Percentiles rank a stretch among this genome's conserved stretches.
Evolutionary conservation across 2,797 vertebrate species (phyloP).

Genomic region (Phyllotis vaccarum): DNA sequence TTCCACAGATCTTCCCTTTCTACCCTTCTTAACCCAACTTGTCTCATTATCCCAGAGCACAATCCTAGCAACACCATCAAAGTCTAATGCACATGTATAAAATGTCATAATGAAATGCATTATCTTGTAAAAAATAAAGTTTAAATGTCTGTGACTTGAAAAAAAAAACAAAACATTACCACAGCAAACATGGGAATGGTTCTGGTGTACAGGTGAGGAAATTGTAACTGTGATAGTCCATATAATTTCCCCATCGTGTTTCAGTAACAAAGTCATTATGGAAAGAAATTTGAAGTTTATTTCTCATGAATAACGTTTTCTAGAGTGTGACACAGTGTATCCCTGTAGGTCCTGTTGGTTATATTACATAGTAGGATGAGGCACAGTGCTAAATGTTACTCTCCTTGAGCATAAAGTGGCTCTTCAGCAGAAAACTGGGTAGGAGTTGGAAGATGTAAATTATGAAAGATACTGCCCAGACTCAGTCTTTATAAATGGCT

Average conservation of each 20-base stretch:
- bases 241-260: slow-evolving; percentile 7
- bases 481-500: not conserved
- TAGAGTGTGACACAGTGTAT: not conserved
- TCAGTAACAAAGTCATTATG: not conserved
- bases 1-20: too few relatives aligned
- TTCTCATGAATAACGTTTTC: not conserved
- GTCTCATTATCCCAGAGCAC: too few relatives aligned
- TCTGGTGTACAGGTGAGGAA: not conserved
- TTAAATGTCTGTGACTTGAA: not conserved
- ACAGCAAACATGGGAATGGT: not conserved
- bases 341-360: not conserved
- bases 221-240: not conserved
- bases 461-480: not conserved
- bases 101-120: not conserved
- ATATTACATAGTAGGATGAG: not conserved
- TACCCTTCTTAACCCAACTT: too few relatives aligned
- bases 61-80: not conserved
- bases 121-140: not conserved
- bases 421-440: not conserved
- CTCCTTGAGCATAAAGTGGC: not conserved
- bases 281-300: not conserved
- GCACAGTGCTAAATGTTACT: not conserved
- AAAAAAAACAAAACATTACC: not conserved
- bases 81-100: not conserved
- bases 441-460: not conserved